Base-by-base conservation (phyloP, 2,113 vertebrate species). In the Dascyllus trimaculatus region DNA sequence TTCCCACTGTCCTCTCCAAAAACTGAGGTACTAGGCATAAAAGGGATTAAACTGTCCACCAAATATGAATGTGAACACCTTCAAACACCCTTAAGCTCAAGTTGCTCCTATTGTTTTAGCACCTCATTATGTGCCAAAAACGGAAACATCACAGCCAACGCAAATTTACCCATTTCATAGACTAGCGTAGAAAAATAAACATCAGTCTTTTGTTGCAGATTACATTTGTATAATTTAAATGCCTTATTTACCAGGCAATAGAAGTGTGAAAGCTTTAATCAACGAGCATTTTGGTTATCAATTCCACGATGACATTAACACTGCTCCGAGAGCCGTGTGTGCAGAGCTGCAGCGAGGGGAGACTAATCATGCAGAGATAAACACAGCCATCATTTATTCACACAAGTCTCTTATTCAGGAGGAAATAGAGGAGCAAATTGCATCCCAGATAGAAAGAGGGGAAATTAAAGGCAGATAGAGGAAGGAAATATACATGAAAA, bases 311-410 rank as follows among this genome's bases (percentile, higher is more conserved):
- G 54, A 54, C n/a, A 67, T 66, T 45, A 72, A 48, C 24, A 43
- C 22, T 40, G 9, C 57, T 45, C 22, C 51, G 40, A 29, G 54
- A 84, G 46, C 43, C 6, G 9, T 49, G 40, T 48, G 48, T 62
- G 26, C 13, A 70, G 62, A 78, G 63, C 71, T 78, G 71, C 43
- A 52, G 51, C 9, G 45, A 80, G 15, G 29, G 59, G 69, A 26
- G 32, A 66, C 77, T 56, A 69, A 83, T 79, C 84, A 80, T 90
- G 88, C 78, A 79, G 26, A 29, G 62, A 86, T 43, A 75, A 89
- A 83, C 60, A 75, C 61, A 69, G 58, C 66, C 61, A 80, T 84
- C 58, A 64, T 75, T 67, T 81, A 64, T 61, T 69, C 61, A 59
- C 53, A 63, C 46, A 58, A 52, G 52, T 68, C 43, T 46, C 46